A percentile compares a stretch with the other conserved stretches of the same genome.
Conservation (phyloP, 2,113 vertebrate genomes). For the Protomyctophum bolini region DNA sequence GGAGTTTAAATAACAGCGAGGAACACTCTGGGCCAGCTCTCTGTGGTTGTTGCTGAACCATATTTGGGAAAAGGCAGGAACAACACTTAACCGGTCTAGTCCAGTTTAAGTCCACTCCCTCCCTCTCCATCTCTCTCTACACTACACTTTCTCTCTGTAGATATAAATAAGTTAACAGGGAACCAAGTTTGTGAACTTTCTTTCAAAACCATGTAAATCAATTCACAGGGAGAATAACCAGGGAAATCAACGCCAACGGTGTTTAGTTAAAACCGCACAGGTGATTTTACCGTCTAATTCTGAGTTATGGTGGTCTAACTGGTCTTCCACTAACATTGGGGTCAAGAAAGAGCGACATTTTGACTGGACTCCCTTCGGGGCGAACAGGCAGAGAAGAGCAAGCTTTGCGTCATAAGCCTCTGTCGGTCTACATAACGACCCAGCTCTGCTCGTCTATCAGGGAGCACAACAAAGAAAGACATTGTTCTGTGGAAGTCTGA, state of each 20-base stretch:
- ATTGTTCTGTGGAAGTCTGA: conserved; percentile 49
- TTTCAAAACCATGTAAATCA: background rate
- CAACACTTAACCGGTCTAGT: conserved; percentile 43
- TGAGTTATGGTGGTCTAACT: background rate
- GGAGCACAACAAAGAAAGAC: conserved; percentile 42
- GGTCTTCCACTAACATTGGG: background rate
- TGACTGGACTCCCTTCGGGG: conserved; percentile 28
- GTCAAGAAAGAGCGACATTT: conserved; percentile 17
- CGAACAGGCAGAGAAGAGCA: background rate
- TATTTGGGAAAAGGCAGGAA: conserved; percentile 40
- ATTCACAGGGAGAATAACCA: background rate
- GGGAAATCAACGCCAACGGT: too few relatives aligned
- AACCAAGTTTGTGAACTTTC: background rate
- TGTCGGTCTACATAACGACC: conserved; percentile 1
- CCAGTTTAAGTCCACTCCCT: conserved; percentile 46
- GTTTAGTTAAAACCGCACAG: background rate
- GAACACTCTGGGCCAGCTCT: conserved; percentile 7
- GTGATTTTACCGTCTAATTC: background rate
- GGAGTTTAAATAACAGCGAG: conserved; percentile 10
- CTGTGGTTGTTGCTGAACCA: conserved; percentile 25
- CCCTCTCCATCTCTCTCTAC: background rate
- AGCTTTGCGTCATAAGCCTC: conserved; percentile 14
- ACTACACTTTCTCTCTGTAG: background rate
- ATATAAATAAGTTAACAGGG: background rate
- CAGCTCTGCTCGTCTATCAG: conserved; percentile 19